Conservation (phyloP, 2,113 vertebrate genomes). For the Hiodon alosoides region DNA sequence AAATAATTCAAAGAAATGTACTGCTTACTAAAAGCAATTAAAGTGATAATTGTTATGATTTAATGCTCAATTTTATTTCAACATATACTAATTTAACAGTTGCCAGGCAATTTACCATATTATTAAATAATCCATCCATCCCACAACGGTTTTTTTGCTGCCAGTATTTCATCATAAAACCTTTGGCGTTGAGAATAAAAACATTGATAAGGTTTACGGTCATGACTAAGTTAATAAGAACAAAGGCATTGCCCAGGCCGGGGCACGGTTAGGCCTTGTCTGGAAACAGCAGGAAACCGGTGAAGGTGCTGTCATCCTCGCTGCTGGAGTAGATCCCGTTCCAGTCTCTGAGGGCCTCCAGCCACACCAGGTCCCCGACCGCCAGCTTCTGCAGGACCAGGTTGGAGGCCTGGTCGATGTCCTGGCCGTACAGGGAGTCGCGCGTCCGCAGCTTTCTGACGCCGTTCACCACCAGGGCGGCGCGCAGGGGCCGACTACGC, state of each 20-base stretch:
- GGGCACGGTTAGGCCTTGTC: constrained; percentile 41
- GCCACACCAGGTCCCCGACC: constrained; percentile 83
- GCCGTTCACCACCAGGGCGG: constrained; percentile 76
- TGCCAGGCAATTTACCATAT: neutral
- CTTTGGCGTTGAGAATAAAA: neutral
- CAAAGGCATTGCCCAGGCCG: neutral
- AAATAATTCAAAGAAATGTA: no score
- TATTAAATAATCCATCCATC: no score
- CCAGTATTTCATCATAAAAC: no score
- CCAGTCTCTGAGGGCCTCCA: constrained; percentile 86
- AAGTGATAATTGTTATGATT: no score
- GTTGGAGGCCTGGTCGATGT: constrained; percentile 89
- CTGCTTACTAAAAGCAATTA: no score
- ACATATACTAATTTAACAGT: neutral
- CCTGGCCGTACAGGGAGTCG: constrained; percentile 84
- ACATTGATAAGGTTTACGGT: neutral
- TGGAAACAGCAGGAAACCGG: constrained; percentile 85
- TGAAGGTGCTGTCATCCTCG: constrained; percentile 89
- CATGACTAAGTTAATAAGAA: neutral
- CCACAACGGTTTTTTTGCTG: no score
- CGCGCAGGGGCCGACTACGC: constrained; percentile 72
- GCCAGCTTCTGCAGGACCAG: constrained; percentile 73
- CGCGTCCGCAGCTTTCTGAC: constrained; percentile 71
- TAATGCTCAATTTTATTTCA: no score
- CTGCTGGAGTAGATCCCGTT: constrained; percentile 82